Evolutionary conservation across 2,797 vertebrate genomes (phyloP).

Genomic region (Limnodromus scolopaceus): DNA sequence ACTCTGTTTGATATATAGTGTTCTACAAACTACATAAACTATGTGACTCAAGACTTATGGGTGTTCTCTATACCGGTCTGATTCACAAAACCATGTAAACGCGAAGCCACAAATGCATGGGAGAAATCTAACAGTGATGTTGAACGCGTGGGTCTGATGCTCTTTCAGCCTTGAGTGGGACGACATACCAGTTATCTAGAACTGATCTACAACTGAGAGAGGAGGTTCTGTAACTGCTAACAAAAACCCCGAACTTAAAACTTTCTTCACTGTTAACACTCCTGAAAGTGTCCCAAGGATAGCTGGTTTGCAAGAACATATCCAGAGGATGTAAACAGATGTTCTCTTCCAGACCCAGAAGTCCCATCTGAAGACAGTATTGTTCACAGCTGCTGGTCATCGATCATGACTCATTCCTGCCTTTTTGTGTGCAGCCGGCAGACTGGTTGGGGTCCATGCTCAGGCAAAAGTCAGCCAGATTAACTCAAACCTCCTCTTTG

Average conservation of each 20-base stretch:
- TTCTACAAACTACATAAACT: background rate
- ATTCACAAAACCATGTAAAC: background rate
- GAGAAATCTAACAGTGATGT: background rate
- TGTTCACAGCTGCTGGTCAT: background rate
- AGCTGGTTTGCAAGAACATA: background rate
- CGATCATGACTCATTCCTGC: background rate
- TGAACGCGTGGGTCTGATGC: background rate
- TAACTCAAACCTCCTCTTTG: background rate
- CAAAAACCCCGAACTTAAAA: background rate
- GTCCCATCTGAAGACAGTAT: background rate
- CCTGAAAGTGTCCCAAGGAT: background rate
- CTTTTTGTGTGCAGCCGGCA: background rate
- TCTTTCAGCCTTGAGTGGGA: background rate
- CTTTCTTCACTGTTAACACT: background rate
- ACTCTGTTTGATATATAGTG: background rate
- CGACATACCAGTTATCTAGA: background rate
- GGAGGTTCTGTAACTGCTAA: background rate
- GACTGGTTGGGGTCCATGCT: accelerated
- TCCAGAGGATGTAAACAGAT: background rate
- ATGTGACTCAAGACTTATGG: background rate
- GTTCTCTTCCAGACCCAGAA: background rate
- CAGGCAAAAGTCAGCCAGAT: background rate
- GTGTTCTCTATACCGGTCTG: background rate
- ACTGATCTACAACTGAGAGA: background rate
- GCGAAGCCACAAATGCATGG: background rate